Evolutionary conservation across 2,888 invertebrate genomes (phyloP), one percentile per base, ranked within the genome.

Genomic region (Trypoxylon attenuatum): DNA sequence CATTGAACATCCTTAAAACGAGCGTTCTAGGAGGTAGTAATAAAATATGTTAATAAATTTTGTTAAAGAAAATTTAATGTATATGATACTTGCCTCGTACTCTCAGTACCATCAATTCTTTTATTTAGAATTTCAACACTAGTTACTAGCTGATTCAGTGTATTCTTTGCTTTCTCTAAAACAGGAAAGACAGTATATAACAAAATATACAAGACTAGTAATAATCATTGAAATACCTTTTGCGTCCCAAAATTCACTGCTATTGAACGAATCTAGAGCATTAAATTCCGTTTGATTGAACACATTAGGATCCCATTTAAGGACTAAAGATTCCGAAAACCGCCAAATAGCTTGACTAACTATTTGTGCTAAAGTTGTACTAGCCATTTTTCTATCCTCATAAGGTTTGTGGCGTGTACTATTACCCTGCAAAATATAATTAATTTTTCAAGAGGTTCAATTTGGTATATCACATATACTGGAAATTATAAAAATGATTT

Each of bases 271-370:
- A 25, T 70, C 54, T 21, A 87, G 58, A 13, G 77, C 68, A 39
- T 63, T 66, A 18, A 53, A 71, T 56, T 84, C 54, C 3, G 77
- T 75, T 6, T 81, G 62, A 42, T 79, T 73, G 8, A 84, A 77
- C 50, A 82, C 76, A 23, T 68, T 75, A 13, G 84, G 81, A 59
- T 87, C 74, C 82, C 87, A 87, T 55, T 73, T 75, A 13, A 86
- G 68, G 45, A 83, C 53, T 52, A 79, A 76, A 61, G 80, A 82
- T 38, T 86, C 85, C 0, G 87, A 86, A 21, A 86, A 67, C 62
- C 73, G 78, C 84, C 84, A 86, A 25, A 86, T 53, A 51, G 77
- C 79, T 27, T 78, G 59, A n/a, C 77, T 78, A 59, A 83, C 54
- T 51, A 86, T 78, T 76, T 82, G 78, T 1, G 79, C 71, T 43